These are phyloP conservation scores for Phasia obesa DNA, from an alignment of 2,888 invertebrate species.

Conservation along the genomic window DNA sequence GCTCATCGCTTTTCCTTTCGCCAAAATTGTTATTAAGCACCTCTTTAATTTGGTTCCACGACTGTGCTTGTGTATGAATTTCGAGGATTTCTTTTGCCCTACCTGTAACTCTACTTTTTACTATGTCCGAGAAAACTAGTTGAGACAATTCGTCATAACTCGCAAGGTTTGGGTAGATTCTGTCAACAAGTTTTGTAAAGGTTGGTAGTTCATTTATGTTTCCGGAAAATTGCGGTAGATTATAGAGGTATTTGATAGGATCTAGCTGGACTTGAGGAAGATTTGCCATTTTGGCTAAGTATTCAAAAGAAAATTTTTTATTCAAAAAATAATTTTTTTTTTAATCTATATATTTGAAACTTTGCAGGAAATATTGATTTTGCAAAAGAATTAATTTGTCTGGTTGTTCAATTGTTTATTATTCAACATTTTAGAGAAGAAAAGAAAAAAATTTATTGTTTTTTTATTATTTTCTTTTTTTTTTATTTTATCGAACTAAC, in stretches of 20 bases:
- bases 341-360: too few relatives aligned
- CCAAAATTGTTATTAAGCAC: constrained; percentile 24
- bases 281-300: background rate
- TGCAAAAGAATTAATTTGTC: too few relatives aligned
- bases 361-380: too few relatives aligned
- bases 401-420: too few relatives aligned
- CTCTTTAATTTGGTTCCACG: background rate
- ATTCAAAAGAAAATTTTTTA: too few relatives aligned
- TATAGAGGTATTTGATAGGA: constrained; percentile 20
- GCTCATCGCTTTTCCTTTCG: constrained; percentile 25
- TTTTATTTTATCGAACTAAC: too few relatives aligned
- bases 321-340: too few relatives aligned
- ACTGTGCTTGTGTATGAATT: constrained; percentile 30
- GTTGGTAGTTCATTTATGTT: constrained; percentile 11
- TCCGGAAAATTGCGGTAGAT: background rate
- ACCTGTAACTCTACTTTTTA: constrained; percentile 7
- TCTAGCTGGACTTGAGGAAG: constrained; percentile 8
- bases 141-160: constrained; percentile 3
- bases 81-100: constrained; percentile 26
- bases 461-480: too few relatives aligned
- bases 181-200: constrained; percentile 11
- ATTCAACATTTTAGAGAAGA: too few relatives aligned
- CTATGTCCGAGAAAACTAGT: constrained; percentile 4
- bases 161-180: background rate
- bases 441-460: too few relatives aligned